Conservation (phyloP, 2,888 invertebrate species). For the Eupithecia centaureata region DNA sequence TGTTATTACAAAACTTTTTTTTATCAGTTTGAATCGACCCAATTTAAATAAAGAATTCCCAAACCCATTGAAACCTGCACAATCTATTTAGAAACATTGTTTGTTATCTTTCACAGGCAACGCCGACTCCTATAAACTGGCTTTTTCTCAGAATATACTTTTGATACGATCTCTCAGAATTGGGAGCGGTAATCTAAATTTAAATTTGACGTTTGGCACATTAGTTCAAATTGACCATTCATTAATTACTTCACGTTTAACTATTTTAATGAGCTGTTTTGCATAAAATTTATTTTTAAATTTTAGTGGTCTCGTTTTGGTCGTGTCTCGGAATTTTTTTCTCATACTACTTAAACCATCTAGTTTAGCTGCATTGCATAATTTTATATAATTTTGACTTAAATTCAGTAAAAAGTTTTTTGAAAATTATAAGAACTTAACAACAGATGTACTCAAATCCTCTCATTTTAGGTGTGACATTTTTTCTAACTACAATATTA, state of each 20-base stretch:
- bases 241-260: constrained; percentile 17
- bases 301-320: background rate
- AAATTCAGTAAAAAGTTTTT: background rate
- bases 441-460: too few relatives aligned
- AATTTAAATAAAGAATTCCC: constrained; percentile 21
- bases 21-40: constrained; percentile 13
- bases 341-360: background rate
- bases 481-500: too few relatives aligned
- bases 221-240: constrained; percentile 30
- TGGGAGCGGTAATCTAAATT: constrained; percentile 34
- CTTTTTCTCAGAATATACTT: constrained; percentile 43
- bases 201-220: constrained; percentile 36
- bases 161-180: constrained; percentile 43
- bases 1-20: background rate
- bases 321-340: background rate
- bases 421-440: background rate
- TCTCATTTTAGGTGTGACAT: too few relatives aligned
- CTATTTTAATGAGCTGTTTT: constrained; percentile 27
- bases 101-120: constrained; percentile 39
- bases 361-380: background rate
- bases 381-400: background rate
- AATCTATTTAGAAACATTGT: constrained; percentile 39
- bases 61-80: constrained; percentile 25
- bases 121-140: constrained; percentile 41
- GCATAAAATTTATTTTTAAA: constrained; percentile 16